Base-by-base conservation (phyloP, 2,888 invertebrate species). In the Flexamia atlantica region DNA sequence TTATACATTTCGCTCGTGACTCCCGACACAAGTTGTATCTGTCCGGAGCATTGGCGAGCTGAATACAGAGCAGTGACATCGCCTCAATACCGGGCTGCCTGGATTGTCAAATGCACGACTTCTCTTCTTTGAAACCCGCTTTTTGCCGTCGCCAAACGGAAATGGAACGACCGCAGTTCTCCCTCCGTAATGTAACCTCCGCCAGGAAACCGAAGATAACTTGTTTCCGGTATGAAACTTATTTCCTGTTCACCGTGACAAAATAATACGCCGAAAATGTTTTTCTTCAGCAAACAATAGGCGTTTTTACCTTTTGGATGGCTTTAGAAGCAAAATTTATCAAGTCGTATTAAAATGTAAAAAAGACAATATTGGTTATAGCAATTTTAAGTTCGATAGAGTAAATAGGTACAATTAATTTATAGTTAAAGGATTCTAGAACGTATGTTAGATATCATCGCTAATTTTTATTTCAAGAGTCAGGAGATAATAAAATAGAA, bases 41-140 rank as follows among this genome's bases (percentile, higher is more conserved):
- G 64, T 64, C 64, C 64, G 3, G 1, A 64, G 64, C 64, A 64
- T 20, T n/a, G 64, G 64, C 12, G 17, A 64, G 64, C 17, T 64
- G 28, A 64, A 30, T 30, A 30, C 64, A 23, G 17, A 30, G 1
- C 25, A 30, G 28, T 28, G 64, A 57, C 57, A 25, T 17, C 30
- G 57, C 23, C 23, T 30, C 64, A 64, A 64, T 64, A 64, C 64
- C 3, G 14, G 14, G 25, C 64, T 64, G 28, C 64, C 10, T 28
- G 64, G 64, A 28, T 64, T 64, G 64, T 64, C 64, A 64, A 64
- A 28, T 30, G 14, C 64, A 64, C 64, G 64, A 30, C 64, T 57
- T 64, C 64, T 64, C 64, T 64, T 64, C 64, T 64, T 64, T 64
- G 64, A 64, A 28, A 64, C 5, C 64, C 64, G 64, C 64, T 64